Percentiles rank a stretch among this genome's conserved stretches.
Conservation (phyloP, 2,113 vertebrate species). For the Zosterops lateralis region DNA sequence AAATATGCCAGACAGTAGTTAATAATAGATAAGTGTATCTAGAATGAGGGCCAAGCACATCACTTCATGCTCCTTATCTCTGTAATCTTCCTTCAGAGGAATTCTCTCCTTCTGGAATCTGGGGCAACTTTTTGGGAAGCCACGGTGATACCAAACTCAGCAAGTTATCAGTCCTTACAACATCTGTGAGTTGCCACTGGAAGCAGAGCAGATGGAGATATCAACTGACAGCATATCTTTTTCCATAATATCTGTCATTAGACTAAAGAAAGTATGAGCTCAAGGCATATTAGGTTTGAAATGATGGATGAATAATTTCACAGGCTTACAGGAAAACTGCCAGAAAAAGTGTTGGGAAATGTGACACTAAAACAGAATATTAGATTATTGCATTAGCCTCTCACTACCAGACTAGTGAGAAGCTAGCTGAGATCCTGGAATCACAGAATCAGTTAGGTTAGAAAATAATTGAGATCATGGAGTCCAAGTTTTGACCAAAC, state of each 20-base stretch:
- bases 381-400: background rate
- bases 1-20: constrained; percentile 45
- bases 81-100: constrained; percentile 40
- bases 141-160: background rate
- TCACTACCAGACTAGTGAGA: background rate
- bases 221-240: background rate
- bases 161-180: background rate
- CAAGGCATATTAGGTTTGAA: background rate
- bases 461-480: background rate
- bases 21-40: constrained; percentile 36
- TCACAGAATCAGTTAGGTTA: background rate
- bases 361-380: background rate
- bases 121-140: constrained; percentile 16
- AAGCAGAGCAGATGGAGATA: constrained; percentile 35
- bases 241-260: background rate
- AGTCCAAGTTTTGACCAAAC: fast-evolving
- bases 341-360: background rate
- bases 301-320: background rate
- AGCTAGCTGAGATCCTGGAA: background rate
- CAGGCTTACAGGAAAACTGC: background rate
- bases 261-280: constrained; percentile 12
- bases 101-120: constrained; percentile 48
- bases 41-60: constrained; percentile 13
- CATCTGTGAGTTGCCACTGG: background rate
- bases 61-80: constrained; percentile 32